phyloP scores from a whole-genome alignment of 2,113 vertebrate species.

The Acrocephalus kingi region DNA sequence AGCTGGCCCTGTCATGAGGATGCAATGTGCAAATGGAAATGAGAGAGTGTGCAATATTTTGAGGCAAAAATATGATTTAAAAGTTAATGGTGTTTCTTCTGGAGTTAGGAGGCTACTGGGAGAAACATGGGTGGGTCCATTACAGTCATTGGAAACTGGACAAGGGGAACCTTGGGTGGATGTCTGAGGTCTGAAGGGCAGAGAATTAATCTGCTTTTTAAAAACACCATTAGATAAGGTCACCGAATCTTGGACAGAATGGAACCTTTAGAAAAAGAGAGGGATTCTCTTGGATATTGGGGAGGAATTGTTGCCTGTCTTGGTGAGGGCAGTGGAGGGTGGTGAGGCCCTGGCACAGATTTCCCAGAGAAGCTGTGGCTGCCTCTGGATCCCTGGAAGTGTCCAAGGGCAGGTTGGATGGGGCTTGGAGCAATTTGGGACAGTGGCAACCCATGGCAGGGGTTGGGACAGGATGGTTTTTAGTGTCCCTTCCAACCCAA shows the following conservation, averaged over 20 bases:
- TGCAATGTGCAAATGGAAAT: neutral
- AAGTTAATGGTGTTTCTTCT: neutral
- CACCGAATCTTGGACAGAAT: rapidly evolving
- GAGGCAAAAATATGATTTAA: neutral
- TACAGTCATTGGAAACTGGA: neutral
- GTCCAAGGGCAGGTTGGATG: rapidly evolving
- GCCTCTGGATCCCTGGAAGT: neutral
- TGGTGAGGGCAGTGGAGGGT: neutral
- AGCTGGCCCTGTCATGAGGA: neutral
- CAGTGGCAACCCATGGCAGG: neutral
- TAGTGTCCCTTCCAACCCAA: neutral
- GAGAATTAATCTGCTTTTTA: neutral
- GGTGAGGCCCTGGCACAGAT: rapidly evolving
- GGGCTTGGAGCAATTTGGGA: rapidly evolving
- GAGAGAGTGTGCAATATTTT: neutral
- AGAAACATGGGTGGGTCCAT: neutral
- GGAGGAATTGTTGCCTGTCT: neutral
- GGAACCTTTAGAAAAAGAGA: neutral
- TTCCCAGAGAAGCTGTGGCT: neutral
- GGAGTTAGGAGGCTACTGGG: neutral
- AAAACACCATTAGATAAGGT: neutral
- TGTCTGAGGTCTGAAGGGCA: neutral
- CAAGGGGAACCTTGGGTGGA: neutral
- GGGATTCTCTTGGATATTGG: neutral
- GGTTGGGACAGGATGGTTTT: neutral